Percentiles rank a stretch among this genome's conserved stretches.
Conservation (phyloP, 2,113 vertebrate species). For the Salminus brasiliensis region DNA sequence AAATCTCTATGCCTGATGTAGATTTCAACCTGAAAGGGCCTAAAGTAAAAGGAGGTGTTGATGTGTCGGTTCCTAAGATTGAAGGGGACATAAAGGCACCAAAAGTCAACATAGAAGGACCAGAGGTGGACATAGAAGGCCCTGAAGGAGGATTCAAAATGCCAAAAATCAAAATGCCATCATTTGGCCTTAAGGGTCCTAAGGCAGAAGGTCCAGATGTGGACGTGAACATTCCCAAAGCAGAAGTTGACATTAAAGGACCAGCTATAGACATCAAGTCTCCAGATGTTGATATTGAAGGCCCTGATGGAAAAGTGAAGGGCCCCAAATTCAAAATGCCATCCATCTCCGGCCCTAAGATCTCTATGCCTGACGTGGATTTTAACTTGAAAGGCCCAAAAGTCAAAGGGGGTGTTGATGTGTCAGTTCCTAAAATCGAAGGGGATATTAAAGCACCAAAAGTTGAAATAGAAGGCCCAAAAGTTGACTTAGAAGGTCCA, state of each 20-base stretch:
- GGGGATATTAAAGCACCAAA: conserved; percentile 42
- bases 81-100: conserved; percentile 58
- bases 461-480: conserved; percentile 1
- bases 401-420: neutral
- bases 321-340: too few relatives aligned
- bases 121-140: conserved; percentile 61
- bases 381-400: neutral
- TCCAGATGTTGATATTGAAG: too few relatives aligned
- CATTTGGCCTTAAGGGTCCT: conserved; percentile 18
- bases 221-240: neutral
- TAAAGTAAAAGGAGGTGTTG: conserved; percentile 58
- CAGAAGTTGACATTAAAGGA: too few relatives aligned
- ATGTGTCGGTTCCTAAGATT: conserved; percentile 55
- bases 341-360: neutral
- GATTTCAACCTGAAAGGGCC: conserved; percentile 66
- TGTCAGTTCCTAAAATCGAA: conserved; percentile 24
- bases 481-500: conserved; percentile 8
- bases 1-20: conserved; percentile 62
- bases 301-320: too few relatives aligned
- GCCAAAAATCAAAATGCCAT: conserved; percentile 61
- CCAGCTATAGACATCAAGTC: too few relatives aligned
- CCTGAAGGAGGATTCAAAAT: conserved; percentile 61
- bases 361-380: conserved; percentile 59
- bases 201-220: conserved; percentile 10
- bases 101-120: conserved; percentile 59